Evolutionary conservation across 2,888 invertebrate species (phyloP).

Genomic region (Kryphioiulus occultus): DNA sequence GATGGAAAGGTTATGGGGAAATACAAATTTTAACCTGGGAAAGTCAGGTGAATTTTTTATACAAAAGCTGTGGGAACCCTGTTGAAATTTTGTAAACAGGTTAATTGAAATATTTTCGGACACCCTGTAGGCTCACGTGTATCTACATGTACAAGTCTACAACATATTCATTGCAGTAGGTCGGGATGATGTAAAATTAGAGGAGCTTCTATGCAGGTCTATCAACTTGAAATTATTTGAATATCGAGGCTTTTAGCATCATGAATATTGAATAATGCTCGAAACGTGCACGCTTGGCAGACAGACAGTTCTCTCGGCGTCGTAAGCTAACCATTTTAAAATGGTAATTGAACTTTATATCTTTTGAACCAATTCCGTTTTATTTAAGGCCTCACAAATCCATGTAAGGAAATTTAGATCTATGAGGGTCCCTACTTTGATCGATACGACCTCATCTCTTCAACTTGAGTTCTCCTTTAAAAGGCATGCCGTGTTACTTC

Average conservation of each 20-base stretch:
- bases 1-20: no score
- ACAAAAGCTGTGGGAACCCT: no score
- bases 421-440: background rate
- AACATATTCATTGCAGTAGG: background rate
- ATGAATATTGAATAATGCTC: constrained; percentile 20
- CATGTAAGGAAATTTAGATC: background rate
- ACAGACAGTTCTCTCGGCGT: background rate
- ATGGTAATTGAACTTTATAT: constrained; percentile 40
- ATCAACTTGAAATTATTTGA: constrained; percentile 16
- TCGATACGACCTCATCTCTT: background rate
- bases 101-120: background rate
- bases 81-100: no score
- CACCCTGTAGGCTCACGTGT: no score
- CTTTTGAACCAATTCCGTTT: constrained; percentile 36
- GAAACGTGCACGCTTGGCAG: background rate
- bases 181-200: background rate
- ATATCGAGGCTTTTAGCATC: constrained; percentile 11
- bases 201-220: background rate
- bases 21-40: no score
- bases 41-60: no score
- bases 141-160: no score
- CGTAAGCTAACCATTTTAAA: constrained; percentile 27
- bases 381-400: background rate
- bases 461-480: background rate
- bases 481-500: background rate